phyloP scores from a whole-genome alignment of 2,797 vertebrate species.

The Microctenopoma steveboyesi region DNA sequence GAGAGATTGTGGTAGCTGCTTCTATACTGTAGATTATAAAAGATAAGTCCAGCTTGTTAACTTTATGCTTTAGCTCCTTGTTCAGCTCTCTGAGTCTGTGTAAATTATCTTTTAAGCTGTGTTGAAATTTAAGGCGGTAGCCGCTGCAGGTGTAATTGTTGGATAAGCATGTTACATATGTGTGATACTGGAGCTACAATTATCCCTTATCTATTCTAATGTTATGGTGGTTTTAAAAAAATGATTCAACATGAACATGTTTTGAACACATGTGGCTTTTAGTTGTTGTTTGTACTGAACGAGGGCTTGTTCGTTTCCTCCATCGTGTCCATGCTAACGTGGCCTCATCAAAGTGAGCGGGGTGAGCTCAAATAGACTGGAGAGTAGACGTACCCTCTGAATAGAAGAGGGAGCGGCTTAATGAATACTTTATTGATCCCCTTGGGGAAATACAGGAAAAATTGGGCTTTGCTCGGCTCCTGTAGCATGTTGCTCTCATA shows the following conservation, averaged over 20 bases:
- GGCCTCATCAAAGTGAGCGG: not conserved
- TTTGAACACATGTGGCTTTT: not conserved
- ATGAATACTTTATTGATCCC: no score
- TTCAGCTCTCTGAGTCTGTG: conserved; percentile 20
- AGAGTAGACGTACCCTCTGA: not conserved
- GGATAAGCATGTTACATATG: not conserved
- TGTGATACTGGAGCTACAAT: not conserved
- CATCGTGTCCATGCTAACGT: no score
- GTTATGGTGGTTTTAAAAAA: not conserved
- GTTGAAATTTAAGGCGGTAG: conserved; percentile 11
- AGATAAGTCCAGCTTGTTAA: conserved; percentile 51
- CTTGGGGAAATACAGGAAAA: not conserved
- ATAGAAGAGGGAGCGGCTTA: not conserved
- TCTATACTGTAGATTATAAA: conserved; percentile 32
- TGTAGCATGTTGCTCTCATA: conserved; percentile 6
- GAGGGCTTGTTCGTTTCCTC: not conserved
- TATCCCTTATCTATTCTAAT: not conserved
- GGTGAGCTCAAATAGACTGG: not conserved
- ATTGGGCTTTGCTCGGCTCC: not conserved
- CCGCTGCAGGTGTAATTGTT: conserved; percentile 9
- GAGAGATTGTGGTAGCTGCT: conserved; percentile 18
- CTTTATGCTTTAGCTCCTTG: conserved; percentile 27
- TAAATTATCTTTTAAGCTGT: conserved; percentile 21
- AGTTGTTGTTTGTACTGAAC: not conserved
- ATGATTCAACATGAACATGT: not conserved